Evolutionary conservation across 1,140 invertebrate species (phyloP), one percentile per base, ranked within the genome.

Genomic region (Drosophila aff.): DNA sequence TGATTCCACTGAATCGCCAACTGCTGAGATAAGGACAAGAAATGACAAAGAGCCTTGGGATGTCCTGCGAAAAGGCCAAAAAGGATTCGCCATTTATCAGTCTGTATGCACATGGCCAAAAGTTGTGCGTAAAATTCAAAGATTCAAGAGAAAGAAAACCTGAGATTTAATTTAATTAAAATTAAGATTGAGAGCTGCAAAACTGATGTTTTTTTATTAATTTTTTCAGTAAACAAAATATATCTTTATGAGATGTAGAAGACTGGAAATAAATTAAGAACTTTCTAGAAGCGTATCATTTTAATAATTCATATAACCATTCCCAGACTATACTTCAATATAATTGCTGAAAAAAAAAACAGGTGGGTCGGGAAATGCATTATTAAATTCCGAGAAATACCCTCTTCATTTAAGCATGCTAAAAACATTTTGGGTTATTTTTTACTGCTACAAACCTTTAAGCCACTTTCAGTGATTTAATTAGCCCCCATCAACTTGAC

Each of bases 401-500:
- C 18, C 15, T 9, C 9, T 26, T 33, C 8, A 40, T 11, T 47
- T 40, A 23, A 38, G 2, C 33, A 16, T 2, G 0, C 18, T 23
- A 23, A 21, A 21, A 26, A 16, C 23, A 11, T 6, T 38, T 5
- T 8, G 13, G 31, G 26, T 38, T n/a, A 40, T n/a, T 57, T 40
- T 21, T n/a, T 26, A 16, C 13, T 5, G 18, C 16, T 28, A 13
- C n/a, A 16, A 72, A 40, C 52, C 43, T 59, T 18, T 38, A 72
- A 72, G 28, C 47, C 68, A 72, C 49, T 77, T 67, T 47, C 63
- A 31, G 57, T 78, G 49, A 78, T 69, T 78, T 78, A 78, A 78
- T 78, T 78, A 78, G 75, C 75, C 64, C 43, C 50, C 57, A 52
- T 78, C 38, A 69, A 36, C 75, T 57, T 78, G 74, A 78, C 75